Conservation (phyloP, 2,888 invertebrate species). For the Drosophila acutilabella region DNA sequence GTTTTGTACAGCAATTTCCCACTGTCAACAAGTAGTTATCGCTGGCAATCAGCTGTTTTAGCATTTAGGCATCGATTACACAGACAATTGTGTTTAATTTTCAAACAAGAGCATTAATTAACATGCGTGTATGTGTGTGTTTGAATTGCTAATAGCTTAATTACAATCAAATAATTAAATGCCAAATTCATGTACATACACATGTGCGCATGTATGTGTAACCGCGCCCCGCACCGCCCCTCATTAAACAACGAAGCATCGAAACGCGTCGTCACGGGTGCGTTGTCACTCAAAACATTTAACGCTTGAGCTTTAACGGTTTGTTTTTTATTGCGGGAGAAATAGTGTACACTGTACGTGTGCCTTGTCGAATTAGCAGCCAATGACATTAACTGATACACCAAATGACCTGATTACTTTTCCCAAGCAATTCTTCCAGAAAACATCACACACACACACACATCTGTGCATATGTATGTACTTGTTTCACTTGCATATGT, state of each 20-base stretch:
- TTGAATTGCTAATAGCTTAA: conserved; percentile 35
- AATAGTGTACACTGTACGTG: conserved; percentile 48
- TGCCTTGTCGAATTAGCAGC: conserved; percentile 44
- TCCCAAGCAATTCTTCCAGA: conserved; percentile 6
- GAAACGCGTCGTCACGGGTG: conserved; percentile 50
- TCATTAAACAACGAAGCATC: conserved; percentile 33
- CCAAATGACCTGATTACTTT: conserved; percentile 49
- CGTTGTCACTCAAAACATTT: conserved; percentile 50
- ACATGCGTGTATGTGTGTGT: conserved; percentile 4
- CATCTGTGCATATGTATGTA: neutral
- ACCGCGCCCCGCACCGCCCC: conserved; percentile 19
- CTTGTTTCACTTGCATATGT: conserved; percentile 2
- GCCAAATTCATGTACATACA: neutral
- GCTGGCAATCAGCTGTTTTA: conserved; percentile 28
- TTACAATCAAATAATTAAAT: conserved; percentile 17
- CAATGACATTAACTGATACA: conserved; percentile 47
- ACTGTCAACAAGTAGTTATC: conserved; percentile 23
- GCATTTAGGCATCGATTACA: conserved; percentile 42
- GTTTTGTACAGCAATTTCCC: neutral
- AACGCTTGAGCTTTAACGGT: conserved; percentile 70
- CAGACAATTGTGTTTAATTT: conserved; percentile 34
- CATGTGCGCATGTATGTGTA: neutral
- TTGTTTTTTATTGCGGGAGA: conserved; percentile 51
- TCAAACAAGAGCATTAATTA: conserved; percentile 40
- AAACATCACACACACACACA: neutral